Evolutionary conservation across 2,113 vertebrate genomes (phyloP).

Genomic region (Sclerurus mexicanus): DNA sequence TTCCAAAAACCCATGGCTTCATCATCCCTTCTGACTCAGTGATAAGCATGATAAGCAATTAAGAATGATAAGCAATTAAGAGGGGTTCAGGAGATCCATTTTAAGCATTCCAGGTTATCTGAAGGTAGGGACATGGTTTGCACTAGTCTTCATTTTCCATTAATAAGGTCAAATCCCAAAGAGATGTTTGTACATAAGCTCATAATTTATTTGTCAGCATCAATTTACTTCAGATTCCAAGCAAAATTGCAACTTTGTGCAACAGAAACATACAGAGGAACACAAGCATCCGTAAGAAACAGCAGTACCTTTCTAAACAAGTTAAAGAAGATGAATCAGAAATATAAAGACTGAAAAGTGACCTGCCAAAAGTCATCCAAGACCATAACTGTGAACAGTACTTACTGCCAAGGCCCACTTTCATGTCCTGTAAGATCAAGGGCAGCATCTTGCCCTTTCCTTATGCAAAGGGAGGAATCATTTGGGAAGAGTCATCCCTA

Average conservation of each 20-base stretch:
- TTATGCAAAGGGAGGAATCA: neutral
- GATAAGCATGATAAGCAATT: neutral
- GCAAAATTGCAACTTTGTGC: neutral
- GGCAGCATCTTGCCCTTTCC: neutral
- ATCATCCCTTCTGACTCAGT: neutral
- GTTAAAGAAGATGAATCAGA: neutral
- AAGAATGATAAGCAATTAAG: neutral
- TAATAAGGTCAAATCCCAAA: neutral
- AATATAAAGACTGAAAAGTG: neutral
- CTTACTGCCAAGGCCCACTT: neutral
- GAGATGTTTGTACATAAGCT: neutral
- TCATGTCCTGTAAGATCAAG: neutral
- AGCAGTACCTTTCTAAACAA: neutral
- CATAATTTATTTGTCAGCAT: neutral
- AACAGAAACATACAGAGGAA: neutral
- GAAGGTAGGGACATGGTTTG: neutral
- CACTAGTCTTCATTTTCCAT: neutral
- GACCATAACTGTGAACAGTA: neutral
- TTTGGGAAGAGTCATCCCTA: neutral
- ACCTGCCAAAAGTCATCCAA: neutral
- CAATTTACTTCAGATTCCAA: neutral
- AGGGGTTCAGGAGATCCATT: neutral
- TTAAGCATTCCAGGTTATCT: neutral
- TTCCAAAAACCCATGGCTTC: neutral
- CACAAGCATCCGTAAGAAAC: neutral